A percentile compares a stretch with the other conserved stretches of the same genome.
Conservation (phyloP, 2,888 invertebrate genomes). For the Eucera pruinosa region DNA sequence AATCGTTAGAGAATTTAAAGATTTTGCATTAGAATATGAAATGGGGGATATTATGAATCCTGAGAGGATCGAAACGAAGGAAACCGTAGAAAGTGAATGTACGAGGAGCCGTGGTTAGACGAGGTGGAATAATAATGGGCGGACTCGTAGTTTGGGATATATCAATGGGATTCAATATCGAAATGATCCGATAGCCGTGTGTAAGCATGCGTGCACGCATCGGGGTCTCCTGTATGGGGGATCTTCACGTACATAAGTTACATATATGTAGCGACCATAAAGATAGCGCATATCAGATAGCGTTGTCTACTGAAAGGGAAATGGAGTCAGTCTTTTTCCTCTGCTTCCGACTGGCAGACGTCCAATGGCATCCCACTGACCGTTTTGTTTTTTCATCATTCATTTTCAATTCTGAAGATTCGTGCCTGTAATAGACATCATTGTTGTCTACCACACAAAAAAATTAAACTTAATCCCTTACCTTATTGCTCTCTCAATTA, state of each 20-base stretch:
- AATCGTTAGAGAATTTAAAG: slow-evolving; percentile 1
- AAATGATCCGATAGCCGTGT: slow-evolving; percentile 75
- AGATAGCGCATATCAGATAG: slow-evolving; percentile 77
- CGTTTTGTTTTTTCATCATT: slow-evolving; percentile 32
- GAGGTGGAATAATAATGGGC: slow-evolving; percentile 63
- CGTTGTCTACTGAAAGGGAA: slow-evolving; percentile 47
- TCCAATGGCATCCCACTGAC: slow-evolving; percentile 39
- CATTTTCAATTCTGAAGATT: background rate
- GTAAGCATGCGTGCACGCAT: slow-evolving; percentile 64
- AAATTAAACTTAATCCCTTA: too few species aligned
- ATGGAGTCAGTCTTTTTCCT: slow-evolving; percentile 29
- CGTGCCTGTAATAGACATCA: too few species aligned
- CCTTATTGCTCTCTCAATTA: too few species aligned
- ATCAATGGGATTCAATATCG: slow-evolving; percentile 79
- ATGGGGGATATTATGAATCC: slow-evolving; percentile 18
- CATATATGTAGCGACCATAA: slow-evolving; percentile 74
- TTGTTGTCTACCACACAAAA: too few species aligned
- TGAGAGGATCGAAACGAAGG: slow-evolving; percentile 29
- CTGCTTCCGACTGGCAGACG: slow-evolving; percentile 29
- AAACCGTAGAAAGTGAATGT: slow-evolving; percentile 45
- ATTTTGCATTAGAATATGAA: slow-evolving; percentile 19
- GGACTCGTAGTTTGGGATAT: slow-evolving; percentile 59
- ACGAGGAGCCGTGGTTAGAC: slow-evolving; percentile 54
- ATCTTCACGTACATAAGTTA: slow-evolving; percentile 49
- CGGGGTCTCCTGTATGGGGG: slow-evolving; percentile 33